A percentile compares a stretch with the other conserved stretches of the same genome.
Evolutionary conservation across 2,113 vertebrate species (phyloP).

Genomic region (Smithornis capensis): DNA sequence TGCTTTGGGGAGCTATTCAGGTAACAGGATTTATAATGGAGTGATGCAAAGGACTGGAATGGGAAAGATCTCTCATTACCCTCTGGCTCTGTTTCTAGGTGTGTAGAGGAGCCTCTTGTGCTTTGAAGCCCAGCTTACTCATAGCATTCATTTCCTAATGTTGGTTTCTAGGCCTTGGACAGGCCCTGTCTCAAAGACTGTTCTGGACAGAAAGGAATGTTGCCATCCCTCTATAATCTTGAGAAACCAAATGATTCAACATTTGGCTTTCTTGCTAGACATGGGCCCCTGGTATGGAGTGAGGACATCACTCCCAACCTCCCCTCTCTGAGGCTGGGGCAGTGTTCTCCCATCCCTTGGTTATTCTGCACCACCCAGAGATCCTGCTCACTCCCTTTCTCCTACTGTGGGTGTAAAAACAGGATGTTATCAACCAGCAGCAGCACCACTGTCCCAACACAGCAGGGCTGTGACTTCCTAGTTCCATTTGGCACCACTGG

Average conservation of each 20-base stretch:
- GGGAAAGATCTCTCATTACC: neutral
- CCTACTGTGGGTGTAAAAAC: neutral
- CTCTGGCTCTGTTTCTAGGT: neutral
- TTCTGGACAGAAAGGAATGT: neutral
- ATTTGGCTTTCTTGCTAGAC: neutral
- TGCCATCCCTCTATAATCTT: neutral
- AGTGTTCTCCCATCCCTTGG: neutral
- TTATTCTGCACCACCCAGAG: neutral
- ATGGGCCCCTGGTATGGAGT: neutral
- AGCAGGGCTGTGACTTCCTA: neutral
- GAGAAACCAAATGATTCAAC: neutral
- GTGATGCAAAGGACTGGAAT: neutral
- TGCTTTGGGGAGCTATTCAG: slow-evolving; percentile 8
- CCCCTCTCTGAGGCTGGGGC: neutral
- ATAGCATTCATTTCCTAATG: neutral
- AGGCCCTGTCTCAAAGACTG: neutral
- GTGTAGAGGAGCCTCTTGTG: neutral
- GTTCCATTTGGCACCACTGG: neutral
- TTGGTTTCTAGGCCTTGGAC: fast-evolving
- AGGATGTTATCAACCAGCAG: neutral
- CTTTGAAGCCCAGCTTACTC: neutral
- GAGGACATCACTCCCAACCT: fast-evolving
- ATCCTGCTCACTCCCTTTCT: neutral
- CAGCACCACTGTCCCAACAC: fast-evolving
- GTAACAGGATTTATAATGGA: slow-evolving; percentile 30